Percentiles rank a stretch among this genome's conserved stretches.
Evolutionary conservation across 2,113 vertebrate genomes (phyloP).

Genomic region (Boulengeromyrus knoepffleri): DNA sequence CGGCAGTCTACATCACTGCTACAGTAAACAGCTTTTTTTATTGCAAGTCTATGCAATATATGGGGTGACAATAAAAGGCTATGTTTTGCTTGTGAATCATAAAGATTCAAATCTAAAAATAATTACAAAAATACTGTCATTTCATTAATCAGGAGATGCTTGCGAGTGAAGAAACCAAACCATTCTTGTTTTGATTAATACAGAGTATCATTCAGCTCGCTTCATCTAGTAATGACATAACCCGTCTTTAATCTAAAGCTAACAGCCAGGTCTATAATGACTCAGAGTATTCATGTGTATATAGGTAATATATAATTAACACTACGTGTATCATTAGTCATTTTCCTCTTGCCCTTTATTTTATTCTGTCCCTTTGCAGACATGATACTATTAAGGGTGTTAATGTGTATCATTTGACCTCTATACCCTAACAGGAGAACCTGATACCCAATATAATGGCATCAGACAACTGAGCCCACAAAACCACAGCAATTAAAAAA

Average conservation of each 20-base stretch:
- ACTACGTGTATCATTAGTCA: not conserved
- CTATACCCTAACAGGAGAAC: not conserved
- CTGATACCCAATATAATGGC: not conserved
- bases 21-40: not conserved
- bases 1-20: not conserved
- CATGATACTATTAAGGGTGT: not conserved
- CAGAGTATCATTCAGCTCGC: not conserved
- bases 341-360: not conserved
- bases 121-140: slow-evolving; percentile 15
- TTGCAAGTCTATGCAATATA: slow-evolving; percentile 2
- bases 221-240: not conserved
- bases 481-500: not conserved
- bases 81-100: not conserved
- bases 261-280: not conserved
- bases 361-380: not conserved
- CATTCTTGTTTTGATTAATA: not conserved
- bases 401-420: not conserved
- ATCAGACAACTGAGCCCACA: not conserved
- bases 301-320: not conserved
- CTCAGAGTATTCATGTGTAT: not conserved
- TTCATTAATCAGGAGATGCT: not conserved
- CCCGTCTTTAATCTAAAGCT: not conserved
- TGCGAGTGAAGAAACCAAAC: not conserved
- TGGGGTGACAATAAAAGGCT: not conserved
- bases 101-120: slow-evolving; percentile 7